Percentiles rank a stretch among this genome's conserved stretches.
phyloP scores from a whole-genome alignment of 2,888 invertebrate genomes.

The Polyommatus iphigenia region DNA sequence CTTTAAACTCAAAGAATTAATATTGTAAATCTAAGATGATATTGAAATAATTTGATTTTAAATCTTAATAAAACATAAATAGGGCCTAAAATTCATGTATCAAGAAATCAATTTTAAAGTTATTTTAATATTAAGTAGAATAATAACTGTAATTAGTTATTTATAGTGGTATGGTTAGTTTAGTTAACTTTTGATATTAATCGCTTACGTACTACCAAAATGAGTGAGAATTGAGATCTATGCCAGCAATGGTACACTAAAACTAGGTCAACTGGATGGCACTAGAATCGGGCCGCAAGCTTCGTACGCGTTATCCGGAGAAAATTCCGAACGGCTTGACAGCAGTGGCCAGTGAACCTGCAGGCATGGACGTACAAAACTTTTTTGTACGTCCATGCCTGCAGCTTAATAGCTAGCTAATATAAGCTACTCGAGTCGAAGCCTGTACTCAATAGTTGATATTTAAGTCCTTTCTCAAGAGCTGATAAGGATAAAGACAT shows the following conservation, averaged over 20 bases:
- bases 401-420: no score
- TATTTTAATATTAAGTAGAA: neutral
- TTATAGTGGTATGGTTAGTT: neutral
- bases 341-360: no score
- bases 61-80: neutral
- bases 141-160: neutral
- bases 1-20: conserved; percentile 1
- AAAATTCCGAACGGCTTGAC: no score
- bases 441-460: no score
- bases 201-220: neutral
- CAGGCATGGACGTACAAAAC: no score
- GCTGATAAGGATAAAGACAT: no score
- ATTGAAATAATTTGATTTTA: neutral
- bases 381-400: no score
- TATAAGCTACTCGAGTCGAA: no score
- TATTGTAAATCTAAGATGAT: neutral
- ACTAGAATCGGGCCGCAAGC: no score
- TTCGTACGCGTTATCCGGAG: no score
- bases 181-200: neutral
- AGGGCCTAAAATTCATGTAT: neutral
- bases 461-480: no score
- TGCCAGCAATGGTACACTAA: neutral
- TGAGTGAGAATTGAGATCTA: neutral
- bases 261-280: neutral
- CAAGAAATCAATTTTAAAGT: neutral